phyloP scores from a whole-genome alignment of 1,140 invertebrate species.

The Heliconius hermathena region DNA sequence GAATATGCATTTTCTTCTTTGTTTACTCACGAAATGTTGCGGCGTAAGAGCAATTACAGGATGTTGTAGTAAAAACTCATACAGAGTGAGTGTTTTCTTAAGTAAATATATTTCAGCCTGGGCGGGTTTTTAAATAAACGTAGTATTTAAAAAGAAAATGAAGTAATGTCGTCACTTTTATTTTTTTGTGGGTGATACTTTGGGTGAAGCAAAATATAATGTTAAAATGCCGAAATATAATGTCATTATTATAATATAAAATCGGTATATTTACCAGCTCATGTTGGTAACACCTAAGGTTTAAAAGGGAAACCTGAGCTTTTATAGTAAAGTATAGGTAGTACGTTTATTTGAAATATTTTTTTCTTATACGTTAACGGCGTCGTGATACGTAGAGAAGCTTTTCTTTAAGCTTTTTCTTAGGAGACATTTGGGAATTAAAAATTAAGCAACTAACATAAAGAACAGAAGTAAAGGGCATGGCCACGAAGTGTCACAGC shows the following conservation, averaged over 20 bases:
- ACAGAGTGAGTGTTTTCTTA: background rate
- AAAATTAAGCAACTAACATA: background rate
- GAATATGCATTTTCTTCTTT: background rate
- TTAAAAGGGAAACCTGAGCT: background rate
- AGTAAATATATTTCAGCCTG: background rate
- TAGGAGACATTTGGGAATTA: background rate
- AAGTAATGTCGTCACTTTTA: too few relatives aligned
- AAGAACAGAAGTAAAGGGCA: background rate
- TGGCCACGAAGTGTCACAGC: background rate
- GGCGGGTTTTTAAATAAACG: background rate
- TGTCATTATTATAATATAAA: too few relatives aligned
- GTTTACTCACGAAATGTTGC: background rate
- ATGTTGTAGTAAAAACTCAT: background rate
- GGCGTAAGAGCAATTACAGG: background rate
- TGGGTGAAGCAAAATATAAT: too few relatives aligned
- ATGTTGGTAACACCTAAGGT: too few relatives aligned
- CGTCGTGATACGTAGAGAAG: background rate
- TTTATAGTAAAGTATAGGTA: too few relatives aligned
- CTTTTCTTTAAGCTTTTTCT: background rate
- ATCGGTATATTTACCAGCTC: too few relatives aligned
- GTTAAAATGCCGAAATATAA: too few relatives aligned
- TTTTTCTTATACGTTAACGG: background rate
- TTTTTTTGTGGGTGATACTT: too few relatives aligned
- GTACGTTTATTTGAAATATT: background rate
- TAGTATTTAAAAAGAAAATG: too few relatives aligned